Evolutionary conservation across 92 coral and sea anemone genomes (phyloP), one percentile per base, ranked within the genome.

Genomic region (Paramuricea clavata): DNA sequence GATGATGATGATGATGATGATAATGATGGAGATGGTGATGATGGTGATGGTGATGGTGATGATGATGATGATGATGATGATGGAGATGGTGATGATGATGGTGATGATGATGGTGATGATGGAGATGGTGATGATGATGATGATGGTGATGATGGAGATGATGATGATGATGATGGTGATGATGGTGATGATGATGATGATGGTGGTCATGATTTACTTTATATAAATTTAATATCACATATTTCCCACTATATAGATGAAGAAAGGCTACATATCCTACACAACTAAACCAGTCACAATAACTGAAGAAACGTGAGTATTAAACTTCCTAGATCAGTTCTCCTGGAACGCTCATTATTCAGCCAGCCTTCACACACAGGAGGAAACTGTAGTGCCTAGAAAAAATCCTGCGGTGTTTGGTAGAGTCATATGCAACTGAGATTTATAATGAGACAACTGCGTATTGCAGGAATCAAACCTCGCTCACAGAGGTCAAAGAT

Each of bases 271-370:
- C 78, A 67, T 94, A 85, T 35, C 87, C 12, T 85, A 94, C 4
- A 91, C 89, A 68, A 92, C 91, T 36, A 88, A 94, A 42, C 92
- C 87, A 52, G 88, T 96, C 36, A 70, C 89, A 26, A 92, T 96
- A 67, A 92, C 94, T 28, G 99, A 96, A 42, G 99, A 96, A 76
- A 96, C 96, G 99, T 96, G 49, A 64, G 90, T 85, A 25, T 49
- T 73, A 47, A 5, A 47, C 16, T 47, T 9, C 3, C 52, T 47
- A 36, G 8, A 36, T 36, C 42, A 36, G 42, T 36, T 36, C 42
- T 47, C 3, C 52, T 39, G 44, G 44, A 39, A 4, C 4, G 44
- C 44, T 39, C 44, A 4, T 4, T 39, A n/a, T n/a, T n/a, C n/a
- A n/a, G n/a, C n/a, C n/a, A n/a, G n/a, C n/a, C n/a, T n/a, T n/a